Conservation (phyloP, 92 coral and sea anemone species). For the Porites rus region DNA sequence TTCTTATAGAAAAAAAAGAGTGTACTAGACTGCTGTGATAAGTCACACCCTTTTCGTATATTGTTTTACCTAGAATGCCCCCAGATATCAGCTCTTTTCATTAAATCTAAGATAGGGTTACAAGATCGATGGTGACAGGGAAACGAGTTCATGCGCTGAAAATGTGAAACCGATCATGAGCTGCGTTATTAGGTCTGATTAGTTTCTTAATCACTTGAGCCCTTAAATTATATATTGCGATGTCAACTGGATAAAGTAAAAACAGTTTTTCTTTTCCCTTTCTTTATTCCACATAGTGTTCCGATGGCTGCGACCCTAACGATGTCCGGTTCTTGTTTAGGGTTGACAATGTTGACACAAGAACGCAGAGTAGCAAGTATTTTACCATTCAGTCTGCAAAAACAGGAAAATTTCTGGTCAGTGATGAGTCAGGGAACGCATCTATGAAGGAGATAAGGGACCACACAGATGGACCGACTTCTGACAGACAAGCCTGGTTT, state of each 20-base stretch:
- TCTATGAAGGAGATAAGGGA: not conserved
- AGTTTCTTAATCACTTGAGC: no score
- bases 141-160: no score
- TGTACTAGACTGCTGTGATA: no score
- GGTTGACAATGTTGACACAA: not conserved
- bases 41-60: no score
- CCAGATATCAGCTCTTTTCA: no score
- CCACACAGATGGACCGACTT: no score
- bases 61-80: no score
- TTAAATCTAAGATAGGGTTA: no score
- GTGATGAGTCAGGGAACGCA: constrained; percentile 8
- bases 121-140: no score
- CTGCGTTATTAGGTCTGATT: no score
- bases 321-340: constrained; percentile 14
- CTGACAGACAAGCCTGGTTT: constrained; percentile 24
- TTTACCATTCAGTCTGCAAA: not conserved
- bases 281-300: not conserved
- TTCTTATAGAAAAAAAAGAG: not conserved
- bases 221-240: no score
- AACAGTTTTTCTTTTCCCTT: not conserved
- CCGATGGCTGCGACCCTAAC: not conserved
- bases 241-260: not conserved
- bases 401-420: constrained; percentile 21
- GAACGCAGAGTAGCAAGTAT: not conserved
- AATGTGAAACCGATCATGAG: no score